Evolutionary conservation across 2,797 vertebrate species (phyloP).

Genomic region (Trachurus trachurus): DNA sequence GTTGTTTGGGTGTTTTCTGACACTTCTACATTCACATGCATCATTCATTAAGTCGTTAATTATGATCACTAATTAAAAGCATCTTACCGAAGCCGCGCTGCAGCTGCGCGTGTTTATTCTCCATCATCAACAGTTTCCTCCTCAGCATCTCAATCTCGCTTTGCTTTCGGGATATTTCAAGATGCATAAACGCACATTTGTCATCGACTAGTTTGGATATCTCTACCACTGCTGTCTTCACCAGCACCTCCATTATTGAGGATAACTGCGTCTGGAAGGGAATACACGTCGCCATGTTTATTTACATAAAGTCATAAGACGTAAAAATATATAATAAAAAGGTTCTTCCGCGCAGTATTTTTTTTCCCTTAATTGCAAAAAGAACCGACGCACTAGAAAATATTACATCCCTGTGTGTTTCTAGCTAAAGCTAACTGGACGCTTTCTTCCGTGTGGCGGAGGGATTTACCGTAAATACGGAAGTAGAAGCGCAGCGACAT

Average conservation of each 20-base stretch:
- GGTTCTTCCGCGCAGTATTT: neutral
- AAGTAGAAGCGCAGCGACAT: neutral
- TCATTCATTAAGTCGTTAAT: neutral
- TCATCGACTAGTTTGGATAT: conserved; percentile 87
- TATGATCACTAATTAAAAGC: neutral
- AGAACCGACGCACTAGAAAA: conserved; percentile 38
- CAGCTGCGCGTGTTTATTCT: conserved; percentile 71
- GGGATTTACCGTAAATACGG: conserved; percentile 65
- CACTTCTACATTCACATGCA: neutral
- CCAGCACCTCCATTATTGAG: conserved; percentile 86
- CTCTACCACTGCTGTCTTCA: conserved; percentile 82
- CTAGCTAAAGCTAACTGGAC: conserved; percentile 51
- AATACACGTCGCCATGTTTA: conserved; percentile 80
- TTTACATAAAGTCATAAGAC: conserved; percentile 12
- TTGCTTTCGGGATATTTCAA: conserved; percentile 82
- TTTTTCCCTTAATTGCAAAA: conserved; percentile 32
- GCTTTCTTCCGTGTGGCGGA: conserved; percentile 77
- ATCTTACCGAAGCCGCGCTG: conserved; percentile 77
- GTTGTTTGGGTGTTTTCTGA: neutral
- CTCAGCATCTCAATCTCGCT: conserved; percentile 81
- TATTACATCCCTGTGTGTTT: conserved; percentile 61
- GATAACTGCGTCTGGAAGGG: conserved; percentile 83
- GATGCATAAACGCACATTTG: conserved; percentile 81
- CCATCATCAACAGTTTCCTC: conserved; percentile 75
- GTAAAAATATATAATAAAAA: neutral